Evolutionary conservation across 2,113 vertebrate genomes (phyloP).

Genomic region (Orcinus orca): DNA sequence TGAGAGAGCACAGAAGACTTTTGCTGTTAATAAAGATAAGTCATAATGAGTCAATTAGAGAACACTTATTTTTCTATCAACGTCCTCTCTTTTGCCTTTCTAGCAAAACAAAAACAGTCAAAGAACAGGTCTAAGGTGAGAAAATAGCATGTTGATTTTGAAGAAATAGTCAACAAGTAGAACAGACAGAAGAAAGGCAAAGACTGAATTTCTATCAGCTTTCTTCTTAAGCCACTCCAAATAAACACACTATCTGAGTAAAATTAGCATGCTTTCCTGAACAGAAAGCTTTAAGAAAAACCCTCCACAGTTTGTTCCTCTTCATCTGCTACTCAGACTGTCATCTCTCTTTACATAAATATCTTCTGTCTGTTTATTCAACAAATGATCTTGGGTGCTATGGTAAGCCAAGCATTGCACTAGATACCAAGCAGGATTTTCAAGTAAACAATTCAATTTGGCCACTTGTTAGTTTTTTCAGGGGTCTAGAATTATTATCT

Average conservation of each 20-base stretch:
- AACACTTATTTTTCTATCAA: neutral
- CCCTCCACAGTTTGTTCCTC: neutral
- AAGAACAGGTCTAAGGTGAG: neutral
- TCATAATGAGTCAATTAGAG: neutral
- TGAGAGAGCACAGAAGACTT: neutral
- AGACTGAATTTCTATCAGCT: neutral
- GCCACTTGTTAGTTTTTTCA: neutral
- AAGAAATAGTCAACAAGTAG: neutral
- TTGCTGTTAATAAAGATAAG: neutral
- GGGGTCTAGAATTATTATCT: neutral
- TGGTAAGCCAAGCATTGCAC: neutral
- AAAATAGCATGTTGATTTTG: neutral
- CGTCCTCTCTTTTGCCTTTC: neutral
- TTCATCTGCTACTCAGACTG: neutral
- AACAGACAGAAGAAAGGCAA: neutral
- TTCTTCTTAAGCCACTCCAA: neutral
- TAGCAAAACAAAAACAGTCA: neutral
- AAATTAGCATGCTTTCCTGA: neutral
- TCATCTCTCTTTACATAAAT: neutral
- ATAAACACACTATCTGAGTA: neutral
- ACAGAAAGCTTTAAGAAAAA: neutral
- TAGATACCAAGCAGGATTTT: neutral
- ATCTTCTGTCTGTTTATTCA: neutral
- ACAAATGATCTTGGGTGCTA: neutral
- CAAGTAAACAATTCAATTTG: neutral